Conservation (phyloP, 1,140 invertebrate genomes). For the Ostrea edulis region DNA sequence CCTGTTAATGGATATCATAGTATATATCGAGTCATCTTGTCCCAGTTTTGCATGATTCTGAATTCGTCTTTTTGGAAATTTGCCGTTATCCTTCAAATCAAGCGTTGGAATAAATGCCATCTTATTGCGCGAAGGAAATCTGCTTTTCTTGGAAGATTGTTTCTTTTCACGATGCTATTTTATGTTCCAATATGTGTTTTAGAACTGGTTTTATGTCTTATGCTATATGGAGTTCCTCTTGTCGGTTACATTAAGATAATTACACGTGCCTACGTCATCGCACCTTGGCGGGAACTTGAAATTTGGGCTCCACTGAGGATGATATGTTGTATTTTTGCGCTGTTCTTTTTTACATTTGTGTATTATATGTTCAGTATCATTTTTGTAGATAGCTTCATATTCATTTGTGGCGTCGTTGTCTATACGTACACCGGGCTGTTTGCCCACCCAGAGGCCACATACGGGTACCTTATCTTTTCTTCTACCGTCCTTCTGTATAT, state of each 20-base stretch:
- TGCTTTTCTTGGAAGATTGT: background rate
- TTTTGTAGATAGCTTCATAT: slow-evolving; percentile 54
- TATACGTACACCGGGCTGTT: slow-evolving; percentile 57
- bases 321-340: background rate
- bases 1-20: slow-evolving; percentile 39
- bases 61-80: slow-evolving; percentile 52
- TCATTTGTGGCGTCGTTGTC: slow-evolving; percentile 44
- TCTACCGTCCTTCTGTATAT: slow-evolving; percentile 47
- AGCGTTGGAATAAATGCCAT: slow-evolving; percentile 1
- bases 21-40: slow-evolving; percentile 39
- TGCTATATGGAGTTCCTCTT: slow-evolving; percentile 51
- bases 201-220: background rate
- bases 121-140: background rate
- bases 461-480: slow-evolving; percentile 52
- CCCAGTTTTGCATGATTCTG: slow-evolving; percentile 46
- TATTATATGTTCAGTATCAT: slow-evolving; percentile 55
- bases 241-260: slow-evolving; percentile 31
- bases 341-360: slow-evolving; percentile 22
- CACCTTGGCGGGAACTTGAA: background rate
- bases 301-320: background rate
- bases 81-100: background rate
- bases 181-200: background rate
- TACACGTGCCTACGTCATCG: slow-evolving; percentile 33
- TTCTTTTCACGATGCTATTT: background rate
- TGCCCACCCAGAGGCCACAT: slow-evolving; percentile 46